These are phyloP conservation scores for Nettapus auritus DNA, from an alignment of 2,113 vertebrate genomes.

Conservation along the genomic window DNA sequence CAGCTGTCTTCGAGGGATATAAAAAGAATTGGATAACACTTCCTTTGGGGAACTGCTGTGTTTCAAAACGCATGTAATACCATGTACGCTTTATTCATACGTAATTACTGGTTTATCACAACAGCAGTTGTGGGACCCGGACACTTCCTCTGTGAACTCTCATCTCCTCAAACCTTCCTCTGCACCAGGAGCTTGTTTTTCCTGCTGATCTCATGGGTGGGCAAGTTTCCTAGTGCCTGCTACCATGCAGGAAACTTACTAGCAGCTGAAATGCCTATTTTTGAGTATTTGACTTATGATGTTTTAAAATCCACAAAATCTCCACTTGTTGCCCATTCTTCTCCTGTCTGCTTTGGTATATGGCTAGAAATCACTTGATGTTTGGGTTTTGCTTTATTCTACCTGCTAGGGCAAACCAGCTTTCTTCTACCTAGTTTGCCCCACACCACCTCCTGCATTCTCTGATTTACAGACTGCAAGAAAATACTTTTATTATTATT, in stretches of 20 bases:
- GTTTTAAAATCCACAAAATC: background rate
- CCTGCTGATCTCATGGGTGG: background rate
- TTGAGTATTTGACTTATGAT: background rate
- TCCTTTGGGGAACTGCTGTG: background rate
- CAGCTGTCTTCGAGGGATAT: background rate
- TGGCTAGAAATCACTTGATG: background rate
- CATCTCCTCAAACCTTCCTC: background rate
- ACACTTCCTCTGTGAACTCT: background rate
- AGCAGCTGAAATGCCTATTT: background rate
- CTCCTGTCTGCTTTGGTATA: background rate
- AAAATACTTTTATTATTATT: background rate
- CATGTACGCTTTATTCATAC: background rate
- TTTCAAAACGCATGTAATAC: background rate
- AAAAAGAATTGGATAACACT: background rate
- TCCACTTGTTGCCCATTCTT: background rate
- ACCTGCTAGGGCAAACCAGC: background rate
- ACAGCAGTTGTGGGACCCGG: background rate
- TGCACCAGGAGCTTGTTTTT: background rate
- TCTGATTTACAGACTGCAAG: background rate
- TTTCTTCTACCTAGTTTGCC: background rate
- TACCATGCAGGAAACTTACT: background rate
- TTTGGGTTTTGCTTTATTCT: background rate
- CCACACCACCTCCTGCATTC: background rate
- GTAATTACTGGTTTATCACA: background rate
- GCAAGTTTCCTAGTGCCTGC: background rate